Conservation (phyloP, 2,888 invertebrate genomes). For the Boloria selene region DNA sequence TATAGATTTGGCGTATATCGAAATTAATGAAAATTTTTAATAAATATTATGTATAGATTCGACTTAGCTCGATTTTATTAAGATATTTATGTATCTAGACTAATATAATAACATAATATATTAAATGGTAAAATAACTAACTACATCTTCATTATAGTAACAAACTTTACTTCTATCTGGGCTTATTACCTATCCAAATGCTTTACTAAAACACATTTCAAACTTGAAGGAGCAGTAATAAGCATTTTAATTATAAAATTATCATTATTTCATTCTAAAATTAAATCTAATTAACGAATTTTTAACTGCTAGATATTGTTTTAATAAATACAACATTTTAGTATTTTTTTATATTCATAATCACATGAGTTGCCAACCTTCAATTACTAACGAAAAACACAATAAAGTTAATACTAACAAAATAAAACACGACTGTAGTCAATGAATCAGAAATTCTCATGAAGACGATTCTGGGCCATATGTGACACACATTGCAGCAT, state of each 20-base stretch:
- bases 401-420: constrained; percentile 40
- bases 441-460: constrained; percentile 79
- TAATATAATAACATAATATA: too few relatives aligned
- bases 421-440: constrained; percentile 54
- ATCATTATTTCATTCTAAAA: too few relatives aligned
- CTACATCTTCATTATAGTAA: too few relatives aligned
- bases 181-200: not conserved
- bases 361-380: constrained; percentile 5
- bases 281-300: too few relatives aligned
- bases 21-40: too few relatives aligned
- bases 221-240: not conserved
- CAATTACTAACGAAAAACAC: constrained; percentile 30
- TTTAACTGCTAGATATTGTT: too few relatives aligned
- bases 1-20: too few relatives aligned
- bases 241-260: constrained; percentile 1
- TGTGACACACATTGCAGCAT: constrained; percentile 71
- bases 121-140: too few relatives aligned
- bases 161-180: too few relatives aligned
- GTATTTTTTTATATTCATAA: not conserved
- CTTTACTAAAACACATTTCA: not conserved
- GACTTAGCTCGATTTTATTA: too few relatives aligned
- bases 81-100: too few relatives aligned
- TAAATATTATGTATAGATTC: too few relatives aligned
- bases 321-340: not conserved
- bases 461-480: constrained; percentile 64